Base-by-base conservation (phyloP, 2,797 vertebrate genomes). In the Glossophaga mutica region DNA sequence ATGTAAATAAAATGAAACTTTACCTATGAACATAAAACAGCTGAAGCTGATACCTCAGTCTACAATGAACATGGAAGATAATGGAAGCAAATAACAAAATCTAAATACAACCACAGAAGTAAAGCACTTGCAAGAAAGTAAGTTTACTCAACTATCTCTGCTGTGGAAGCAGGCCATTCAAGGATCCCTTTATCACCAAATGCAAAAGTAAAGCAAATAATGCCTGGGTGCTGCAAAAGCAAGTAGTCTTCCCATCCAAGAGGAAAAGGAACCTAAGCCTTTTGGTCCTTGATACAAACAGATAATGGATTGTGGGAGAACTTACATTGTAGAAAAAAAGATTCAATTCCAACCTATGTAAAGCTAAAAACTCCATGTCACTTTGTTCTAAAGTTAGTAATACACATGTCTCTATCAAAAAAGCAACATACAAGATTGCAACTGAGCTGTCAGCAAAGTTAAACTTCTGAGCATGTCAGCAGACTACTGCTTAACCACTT, bases 331-430 rank as follows among this genome's bases (percentile, higher is more conserved):
- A 96, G 86, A 48, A 93, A 87, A 88, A 88, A 90, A 70, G 81
- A 52, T 55, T 81, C 82, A 92, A 84, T 91, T 94, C 42, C 39
- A 87, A 95, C 91, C 87, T 91, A 52, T 2, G 10, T 94, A 67
- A 7, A 95, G 90, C 88, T 94, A 97, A 95, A 93, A 90, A 59
- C 2, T 2, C 93, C 0, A 12, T 22, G 76, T 93, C 96, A 97
- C 29, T 6, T 92, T 90, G 55, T 85, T 98, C 95, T 98, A 95
- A 96, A 98, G 97, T 97, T 95, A 97, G 96, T 96, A 97, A 97
- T 96, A 86, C 94, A 97, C 92, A 95, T 94, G 82, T 97, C 59
- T 89, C 91, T 94, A 92, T 82, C 94, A 95, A 97, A 97, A 98
- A 97, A 98, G 97, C 95, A 97, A 97, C 95, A 97, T 57, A 94